These are phyloP conservation scores for Eurypyga helias DNA, from an alignment of 2,113 vertebrate genomes.

Conservation along the genomic window DNA sequence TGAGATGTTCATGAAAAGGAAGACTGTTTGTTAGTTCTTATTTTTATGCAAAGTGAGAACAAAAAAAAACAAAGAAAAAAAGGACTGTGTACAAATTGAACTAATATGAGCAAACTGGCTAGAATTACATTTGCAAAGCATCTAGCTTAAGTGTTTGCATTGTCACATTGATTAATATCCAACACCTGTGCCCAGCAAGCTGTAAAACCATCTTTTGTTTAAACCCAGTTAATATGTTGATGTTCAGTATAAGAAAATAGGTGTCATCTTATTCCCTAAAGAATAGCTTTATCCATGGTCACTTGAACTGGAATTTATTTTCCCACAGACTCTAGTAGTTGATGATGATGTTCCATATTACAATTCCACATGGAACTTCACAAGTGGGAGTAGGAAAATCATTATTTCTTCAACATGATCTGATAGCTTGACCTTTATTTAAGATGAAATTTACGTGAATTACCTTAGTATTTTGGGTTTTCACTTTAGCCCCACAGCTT, in stretches of 20 bases:
- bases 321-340: background rate
- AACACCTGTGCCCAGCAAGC: background rate
- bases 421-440: background rate
- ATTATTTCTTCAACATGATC: background rate
- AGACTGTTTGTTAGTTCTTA: background rate
- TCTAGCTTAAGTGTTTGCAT: background rate
- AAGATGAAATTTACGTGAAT: background rate
- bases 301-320: background rate
- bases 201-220: constrained; percentile 8
- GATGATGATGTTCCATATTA: background rate
- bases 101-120: background rate
- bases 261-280: background rate
- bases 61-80: background rate
- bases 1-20: background rate
- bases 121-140: background rate
- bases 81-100: background rate
- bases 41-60: background rate
- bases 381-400: background rate
- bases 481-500: background rate
- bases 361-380: background rate
- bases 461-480: background rate
- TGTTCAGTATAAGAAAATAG: background rate
- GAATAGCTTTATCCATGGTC: background rate
- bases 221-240: background rate
- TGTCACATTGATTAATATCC: background rate